These are phyloP conservation scores for Calosoma granatense DNA, from an alignment of 1,140 invertebrate genomes.

Conservation along the genomic window DNA sequence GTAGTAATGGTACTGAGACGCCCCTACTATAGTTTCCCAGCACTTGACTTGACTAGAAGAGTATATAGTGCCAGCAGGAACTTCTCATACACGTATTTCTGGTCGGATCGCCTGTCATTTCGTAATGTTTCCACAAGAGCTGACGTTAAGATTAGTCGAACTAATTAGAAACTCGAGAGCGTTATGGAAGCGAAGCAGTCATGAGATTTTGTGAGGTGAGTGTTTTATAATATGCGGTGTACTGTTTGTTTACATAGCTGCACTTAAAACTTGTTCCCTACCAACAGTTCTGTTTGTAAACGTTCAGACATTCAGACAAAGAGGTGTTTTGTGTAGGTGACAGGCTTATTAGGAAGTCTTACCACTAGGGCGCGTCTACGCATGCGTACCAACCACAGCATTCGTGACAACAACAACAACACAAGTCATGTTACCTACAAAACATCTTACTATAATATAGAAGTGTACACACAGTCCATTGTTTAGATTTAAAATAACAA, in stretches of 20 bases:
- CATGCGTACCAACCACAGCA: not conserved
- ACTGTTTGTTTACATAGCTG: slow-evolving; percentile 8
- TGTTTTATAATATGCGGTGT: slow-evolving; percentile 1
- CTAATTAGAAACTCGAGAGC: slow-evolving; percentile 1
- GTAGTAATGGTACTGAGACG: no score
- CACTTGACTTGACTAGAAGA: no score
- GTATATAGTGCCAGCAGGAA: no score
- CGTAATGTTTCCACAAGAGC: slow-evolving; percentile 4
- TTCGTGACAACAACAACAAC: no score
- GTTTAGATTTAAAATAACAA: not conserved
- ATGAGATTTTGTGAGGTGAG: not conserved
- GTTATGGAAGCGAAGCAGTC: not conserved
- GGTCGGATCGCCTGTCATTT: slow-evolving; percentile 3
- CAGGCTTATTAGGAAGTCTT: slow-evolving; percentile 5
- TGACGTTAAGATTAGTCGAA: slow-evolving; percentile 8
- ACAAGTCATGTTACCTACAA: no score
- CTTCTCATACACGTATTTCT: not conserved
- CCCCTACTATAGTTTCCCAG: no score
- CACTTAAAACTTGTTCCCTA: slow-evolving; percentile 1
- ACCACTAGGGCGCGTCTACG: not conserved
- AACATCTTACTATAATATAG: no score
- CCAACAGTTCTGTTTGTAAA: slow-evolving; percentile 5
- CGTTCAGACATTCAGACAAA: slow-evolving; percentile 1
- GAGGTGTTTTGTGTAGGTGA: slow-evolving; percentile 6
- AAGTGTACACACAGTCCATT: no score